Conservation (phyloP, 2,888 invertebrate genomes). For the Bruchidius siliquastri region DNA sequence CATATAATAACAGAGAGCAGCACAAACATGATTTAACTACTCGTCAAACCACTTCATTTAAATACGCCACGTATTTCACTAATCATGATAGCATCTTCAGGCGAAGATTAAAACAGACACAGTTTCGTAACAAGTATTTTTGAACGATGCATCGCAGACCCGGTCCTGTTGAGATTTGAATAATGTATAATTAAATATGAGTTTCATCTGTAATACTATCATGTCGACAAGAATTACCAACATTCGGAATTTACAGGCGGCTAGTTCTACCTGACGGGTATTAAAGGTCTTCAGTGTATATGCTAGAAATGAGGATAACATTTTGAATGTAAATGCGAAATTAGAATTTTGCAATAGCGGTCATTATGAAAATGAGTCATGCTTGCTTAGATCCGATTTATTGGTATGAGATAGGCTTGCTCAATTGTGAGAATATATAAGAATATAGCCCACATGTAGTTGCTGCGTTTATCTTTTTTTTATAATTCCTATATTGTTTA, state of each 20-base stretch:
- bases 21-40: too few relatives aligned
- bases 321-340: not conserved
- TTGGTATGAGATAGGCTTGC: not conserved
- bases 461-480: too few relatives aligned
- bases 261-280: not conserved
- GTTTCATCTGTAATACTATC: not conserved
- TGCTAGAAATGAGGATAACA: not conserved
- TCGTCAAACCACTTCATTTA: too few relatives aligned
- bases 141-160: not conserved
- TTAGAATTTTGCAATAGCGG: not conserved
- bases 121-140: too few relatives aligned
- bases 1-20: too few relatives aligned
- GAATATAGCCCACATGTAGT: too few relatives aligned
- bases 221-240: not conserved
- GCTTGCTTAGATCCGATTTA: not conserved
- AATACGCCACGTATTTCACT: too few relatives aligned
- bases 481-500: too few relatives aligned
- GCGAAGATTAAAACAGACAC: too few relatives aligned
- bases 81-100: too few relatives aligned
- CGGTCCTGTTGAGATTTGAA: not conserved
- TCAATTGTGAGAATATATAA: too few relatives aligned
- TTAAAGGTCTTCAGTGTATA: not conserved
- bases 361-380: not conserved
- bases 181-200: not conserved
- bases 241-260: not conserved